phyloP scores from a whole-genome alignment of 2,113 vertebrate species.

The Sciurus niger region DNA sequence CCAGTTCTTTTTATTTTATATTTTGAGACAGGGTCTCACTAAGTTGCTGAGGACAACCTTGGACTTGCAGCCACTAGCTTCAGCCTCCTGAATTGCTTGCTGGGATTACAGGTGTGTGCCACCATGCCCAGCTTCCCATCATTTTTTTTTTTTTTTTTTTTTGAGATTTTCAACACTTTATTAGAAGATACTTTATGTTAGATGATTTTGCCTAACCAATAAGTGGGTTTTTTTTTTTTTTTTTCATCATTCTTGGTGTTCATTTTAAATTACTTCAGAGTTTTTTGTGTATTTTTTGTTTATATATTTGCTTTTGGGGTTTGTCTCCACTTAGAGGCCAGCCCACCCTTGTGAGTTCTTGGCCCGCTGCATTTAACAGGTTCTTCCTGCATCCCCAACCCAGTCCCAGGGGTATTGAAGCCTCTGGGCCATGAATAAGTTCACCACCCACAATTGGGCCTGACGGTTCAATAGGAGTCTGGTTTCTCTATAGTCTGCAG shows the following conservation, averaged over 20 bases:
- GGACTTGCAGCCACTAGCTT: too few species aligned
- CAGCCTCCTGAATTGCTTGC: too few species aligned
- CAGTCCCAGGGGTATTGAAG: not conserved
- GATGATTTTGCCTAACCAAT: too few species aligned
- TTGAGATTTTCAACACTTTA: too few species aligned
- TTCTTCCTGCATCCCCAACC: not conserved
- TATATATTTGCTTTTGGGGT: constrained; percentile 17
- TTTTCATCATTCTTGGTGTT: not conserved
- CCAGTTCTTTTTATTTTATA: too few species aligned
- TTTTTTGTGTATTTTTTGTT: constrained; percentile 9
- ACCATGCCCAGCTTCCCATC: not conserved
- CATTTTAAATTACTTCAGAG: not conserved
- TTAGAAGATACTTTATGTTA: too few species aligned
- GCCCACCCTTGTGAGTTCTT: not conserved
- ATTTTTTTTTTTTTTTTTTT: not conserved
- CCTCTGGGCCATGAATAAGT: not conserved
- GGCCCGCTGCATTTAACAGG: not conserved
- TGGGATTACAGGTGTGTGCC: too few species aligned
- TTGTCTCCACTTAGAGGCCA: not conserved
- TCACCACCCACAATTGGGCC: not conserved
- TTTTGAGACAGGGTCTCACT: too few species aligned
- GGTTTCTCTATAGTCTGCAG: not conserved
- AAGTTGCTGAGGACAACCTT: too few species aligned
- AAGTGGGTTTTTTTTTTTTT: too few species aligned
- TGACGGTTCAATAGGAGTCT: not conserved